Evolutionary conservation across 2,797 vertebrate species (phyloP).

Genomic region (Rhabdomys pumilio): DNA sequence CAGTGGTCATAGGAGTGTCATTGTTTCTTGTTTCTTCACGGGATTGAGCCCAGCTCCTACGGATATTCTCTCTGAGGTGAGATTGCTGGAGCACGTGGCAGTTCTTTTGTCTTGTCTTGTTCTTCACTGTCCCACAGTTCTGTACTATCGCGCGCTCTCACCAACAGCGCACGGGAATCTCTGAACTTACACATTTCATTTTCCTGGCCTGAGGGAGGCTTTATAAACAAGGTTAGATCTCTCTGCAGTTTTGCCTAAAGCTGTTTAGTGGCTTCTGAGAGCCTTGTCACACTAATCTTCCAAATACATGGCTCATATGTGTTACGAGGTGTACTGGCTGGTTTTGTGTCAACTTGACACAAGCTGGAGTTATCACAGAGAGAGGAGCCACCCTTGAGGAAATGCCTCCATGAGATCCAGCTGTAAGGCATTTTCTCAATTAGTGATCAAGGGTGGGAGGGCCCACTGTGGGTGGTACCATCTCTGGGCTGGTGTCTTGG

Average conservation of each 20-base stretch:
- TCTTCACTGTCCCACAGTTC: not conserved
- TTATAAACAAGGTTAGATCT: conserved; percentile 18
- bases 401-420: no score
- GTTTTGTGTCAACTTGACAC: no score
- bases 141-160: not conserved
- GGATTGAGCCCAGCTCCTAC: not conserved
- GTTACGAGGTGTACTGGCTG: no score
- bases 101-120: not conserved
- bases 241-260: not conserved
- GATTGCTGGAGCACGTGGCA: not conserved
- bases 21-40: not conserved
- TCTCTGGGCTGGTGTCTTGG: no score
- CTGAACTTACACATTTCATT: conserved; percentile 33
- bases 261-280: not conserved
- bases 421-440: no score
- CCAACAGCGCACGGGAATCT: not conserved
- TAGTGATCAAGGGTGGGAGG: no score
- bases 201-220: not conserved
- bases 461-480: no score
- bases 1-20: not conserved
- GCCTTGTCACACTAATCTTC: not conserved
- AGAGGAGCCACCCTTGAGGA: no score
- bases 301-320: not conserved
- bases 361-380: no score
- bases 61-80: not conserved